Conservation (phyloP, 2,888 invertebrate species). For the Morpho deidamia region DNA sequence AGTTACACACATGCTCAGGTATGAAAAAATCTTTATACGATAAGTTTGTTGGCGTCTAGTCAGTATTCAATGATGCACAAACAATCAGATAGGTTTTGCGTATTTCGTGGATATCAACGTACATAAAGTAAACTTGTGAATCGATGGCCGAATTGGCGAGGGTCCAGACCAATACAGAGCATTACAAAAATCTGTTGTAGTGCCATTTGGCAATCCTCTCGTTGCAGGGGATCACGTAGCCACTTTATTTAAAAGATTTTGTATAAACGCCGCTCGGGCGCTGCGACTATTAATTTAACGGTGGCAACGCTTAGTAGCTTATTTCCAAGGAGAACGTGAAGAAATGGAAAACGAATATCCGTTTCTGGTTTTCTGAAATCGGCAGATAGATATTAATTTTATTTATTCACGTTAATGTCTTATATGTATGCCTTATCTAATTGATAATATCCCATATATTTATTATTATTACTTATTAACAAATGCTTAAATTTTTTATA, state of each 20-base stretch:
- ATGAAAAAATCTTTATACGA: too few species aligned
- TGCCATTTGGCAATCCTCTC: constrained; percentile 63
- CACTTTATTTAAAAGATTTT: constrained; percentile 69
- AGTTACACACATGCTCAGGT: too few species aligned
- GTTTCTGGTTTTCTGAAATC: not conserved
- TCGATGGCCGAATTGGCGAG: constrained; percentile 71
- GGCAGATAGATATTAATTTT: too few species aligned
- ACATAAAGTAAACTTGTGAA: constrained; percentile 69
- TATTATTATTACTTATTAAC: too few species aligned
- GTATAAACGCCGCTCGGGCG: constrained; percentile 52
- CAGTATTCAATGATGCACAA: constrained; percentile 28
- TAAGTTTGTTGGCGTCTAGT: constrained; percentile 13
- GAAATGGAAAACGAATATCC: constrained; percentile 30
- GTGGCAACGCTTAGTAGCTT: constrained; percentile 40
- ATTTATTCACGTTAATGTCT: too few species aligned
- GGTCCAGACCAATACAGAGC: constrained; percentile 69
- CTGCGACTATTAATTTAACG: constrained; percentile 60
- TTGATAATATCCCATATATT: too few species aligned
- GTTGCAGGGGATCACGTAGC: constrained; percentile 55
- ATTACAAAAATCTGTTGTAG: constrained; percentile 76
- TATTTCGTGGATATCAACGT: constrained; percentile 53
- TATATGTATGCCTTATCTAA: too few species aligned
- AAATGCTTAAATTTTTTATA: too few species aligned
- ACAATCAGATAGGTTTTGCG: constrained; percentile 42
- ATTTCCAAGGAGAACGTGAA: constrained; percentile 40